These are phyloP conservation scores for Patella depressa DNA, from an alignment of 2,888 invertebrate species.

Conservation along the genomic window DNA sequence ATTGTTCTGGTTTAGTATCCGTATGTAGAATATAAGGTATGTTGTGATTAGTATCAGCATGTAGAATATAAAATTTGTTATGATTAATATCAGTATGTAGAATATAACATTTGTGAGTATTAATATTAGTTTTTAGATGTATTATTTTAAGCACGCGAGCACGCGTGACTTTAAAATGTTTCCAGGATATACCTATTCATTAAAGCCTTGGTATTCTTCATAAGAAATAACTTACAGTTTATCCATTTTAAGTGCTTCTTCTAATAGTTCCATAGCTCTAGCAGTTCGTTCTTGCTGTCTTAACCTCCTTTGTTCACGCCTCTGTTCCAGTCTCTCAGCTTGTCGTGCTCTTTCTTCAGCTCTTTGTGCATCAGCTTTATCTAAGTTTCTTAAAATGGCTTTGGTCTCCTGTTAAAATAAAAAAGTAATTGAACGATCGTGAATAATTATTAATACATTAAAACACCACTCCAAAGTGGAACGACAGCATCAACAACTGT, in stretches of 20 bases:
- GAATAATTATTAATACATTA: conserved; percentile 21
- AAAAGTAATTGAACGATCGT: background rate
- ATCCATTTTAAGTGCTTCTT: conserved; percentile 57
- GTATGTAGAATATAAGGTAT: no score
- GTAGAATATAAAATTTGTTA: no score
- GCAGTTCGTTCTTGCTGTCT: conserved; percentile 50
- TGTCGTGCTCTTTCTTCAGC: conserved; percentile 54
- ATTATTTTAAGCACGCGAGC: no score
- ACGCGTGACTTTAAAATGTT: no score
- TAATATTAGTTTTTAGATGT: no score
- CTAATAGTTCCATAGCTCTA: conserved; percentile 54
- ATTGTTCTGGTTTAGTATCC: no score
- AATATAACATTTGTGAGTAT: no score
- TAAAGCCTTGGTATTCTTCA: no score
- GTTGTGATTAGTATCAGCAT: no score
- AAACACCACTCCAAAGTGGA: background rate
- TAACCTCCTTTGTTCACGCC: conserved; percentile 44
- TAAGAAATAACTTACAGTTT: conserved; percentile 36
- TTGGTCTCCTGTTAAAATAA: conserved; percentile 48
- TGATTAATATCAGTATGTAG: no score
- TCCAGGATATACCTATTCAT: no score
- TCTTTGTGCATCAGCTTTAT: conserved; percentile 44
- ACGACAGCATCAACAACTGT: no score
- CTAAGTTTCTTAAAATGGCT: conserved; percentile 51
- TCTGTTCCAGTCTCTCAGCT: conserved; percentile 47